phyloP scores from a whole-genome alignment of 1,140 invertebrate genomes.

The Patella vulgata region DNA sequence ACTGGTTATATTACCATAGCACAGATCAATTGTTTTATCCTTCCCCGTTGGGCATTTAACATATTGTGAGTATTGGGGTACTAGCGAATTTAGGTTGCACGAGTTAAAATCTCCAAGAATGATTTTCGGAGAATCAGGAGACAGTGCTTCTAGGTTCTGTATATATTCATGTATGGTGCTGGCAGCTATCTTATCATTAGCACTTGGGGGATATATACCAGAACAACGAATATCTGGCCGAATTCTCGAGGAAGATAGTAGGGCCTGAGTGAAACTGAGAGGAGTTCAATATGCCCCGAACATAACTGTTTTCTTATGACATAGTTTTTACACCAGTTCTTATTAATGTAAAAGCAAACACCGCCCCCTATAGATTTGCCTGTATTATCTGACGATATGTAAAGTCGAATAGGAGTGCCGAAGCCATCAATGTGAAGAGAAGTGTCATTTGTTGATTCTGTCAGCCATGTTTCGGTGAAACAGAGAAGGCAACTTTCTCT shows the following conservation, averaged over 20 bases:
- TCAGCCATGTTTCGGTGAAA: constrained; percentile 12
- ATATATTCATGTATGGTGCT: too few relatives aligned
- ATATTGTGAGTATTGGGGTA: too few relatives aligned
- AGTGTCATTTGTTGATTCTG: not conserved
- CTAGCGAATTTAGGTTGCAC: constrained; percentile 2
- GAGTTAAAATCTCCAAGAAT: too few relatives aligned
- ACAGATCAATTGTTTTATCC: constrained; percentile 9
- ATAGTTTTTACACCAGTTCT: constrained; percentile 1
- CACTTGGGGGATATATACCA: constrained; percentile 10
- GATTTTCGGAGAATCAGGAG: too few relatives aligned
- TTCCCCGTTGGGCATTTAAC: too few relatives aligned
- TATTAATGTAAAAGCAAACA: constrained; percentile 1
- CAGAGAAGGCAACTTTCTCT: not conserved
- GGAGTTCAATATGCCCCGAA: constrained; percentile 2
- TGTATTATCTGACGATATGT: not conserved
- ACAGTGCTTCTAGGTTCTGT: not conserved
- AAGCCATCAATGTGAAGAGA: not conserved
- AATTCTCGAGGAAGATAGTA: constrained; percentile 8
- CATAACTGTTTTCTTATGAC: not conserved
- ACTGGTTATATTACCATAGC: constrained; percentile 13
- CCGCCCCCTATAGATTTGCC: constrained; percentile 6
- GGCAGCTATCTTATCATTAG: not conserved
- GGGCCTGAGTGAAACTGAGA: not conserved
- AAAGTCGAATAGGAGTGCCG: not conserved
- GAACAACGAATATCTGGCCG: not conserved